Evolutionary conservation across 1,140 invertebrate species (phyloP).

Genomic region (Drosophila sulfurigaster): DNA sequence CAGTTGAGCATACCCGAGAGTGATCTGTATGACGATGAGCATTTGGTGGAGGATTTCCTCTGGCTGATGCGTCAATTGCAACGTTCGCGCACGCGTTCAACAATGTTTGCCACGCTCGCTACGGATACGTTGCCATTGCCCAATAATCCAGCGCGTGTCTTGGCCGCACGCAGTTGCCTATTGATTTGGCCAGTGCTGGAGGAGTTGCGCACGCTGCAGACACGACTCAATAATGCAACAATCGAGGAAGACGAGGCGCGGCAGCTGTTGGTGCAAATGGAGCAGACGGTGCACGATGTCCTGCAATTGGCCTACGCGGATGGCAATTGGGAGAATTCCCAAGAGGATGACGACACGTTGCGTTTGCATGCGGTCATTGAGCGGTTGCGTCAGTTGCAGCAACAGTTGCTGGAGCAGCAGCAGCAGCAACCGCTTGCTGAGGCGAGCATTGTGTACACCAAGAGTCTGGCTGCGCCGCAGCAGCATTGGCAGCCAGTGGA

Average conservation of each 20-base stretch:
- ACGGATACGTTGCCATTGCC: constrained; percentile 57
- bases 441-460: neutral
- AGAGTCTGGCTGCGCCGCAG: neutral
- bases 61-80: constrained; percentile 55
- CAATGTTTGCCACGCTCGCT: constrained; percentile 17
- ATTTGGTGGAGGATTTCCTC: constrained; percentile 71
- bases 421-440: neutral
- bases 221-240: constrained; percentile 1
- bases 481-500: constrained; percentile 24
- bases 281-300: constrained; percentile 56
- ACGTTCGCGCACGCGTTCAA: neutral
- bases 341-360: constrained; percentile 22
- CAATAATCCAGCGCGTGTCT: constrained; percentile 60
- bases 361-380: constrained; percentile 63
- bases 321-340: neutral
- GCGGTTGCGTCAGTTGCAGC: constrained; percentile 55
- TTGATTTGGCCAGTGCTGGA: constrained; percentile 65
- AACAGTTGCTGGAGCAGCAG: constrained; percentile 17
- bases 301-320: constrained; percentile 55
- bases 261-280: constrained; percentile 22
- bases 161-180: constrained; percentile 67
- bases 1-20: constrained; percentile 78
- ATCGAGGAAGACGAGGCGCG: constrained; percentile 7
- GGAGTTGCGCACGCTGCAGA: constrained; percentile 54
- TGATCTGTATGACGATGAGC: constrained; percentile 76